Evolutionary conservation across 2,797 vertebrate species (phyloP).

Genomic region (Sebastes hopkinsi): DNA sequence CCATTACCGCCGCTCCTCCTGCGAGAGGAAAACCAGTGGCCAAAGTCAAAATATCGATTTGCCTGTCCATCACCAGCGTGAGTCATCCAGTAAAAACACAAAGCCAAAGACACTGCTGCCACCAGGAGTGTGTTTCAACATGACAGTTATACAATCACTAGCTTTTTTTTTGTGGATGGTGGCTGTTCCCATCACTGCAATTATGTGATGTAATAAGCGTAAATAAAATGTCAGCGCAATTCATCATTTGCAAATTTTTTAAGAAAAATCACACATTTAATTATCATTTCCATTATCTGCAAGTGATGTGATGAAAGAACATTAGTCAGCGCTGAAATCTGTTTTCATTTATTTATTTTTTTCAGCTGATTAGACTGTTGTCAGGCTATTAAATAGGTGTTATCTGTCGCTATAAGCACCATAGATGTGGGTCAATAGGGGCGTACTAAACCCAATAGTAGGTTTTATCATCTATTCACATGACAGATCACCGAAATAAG

Average conservation of each 20-base stretch:
- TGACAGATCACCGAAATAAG: too few species aligned
- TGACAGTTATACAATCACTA: slow-evolving; percentile 54
- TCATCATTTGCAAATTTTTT: neutral
- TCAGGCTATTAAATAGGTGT: too few species aligned
- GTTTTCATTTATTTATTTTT: neutral
- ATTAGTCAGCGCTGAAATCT: neutral
- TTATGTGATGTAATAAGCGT: slow-evolving; percentile 8
- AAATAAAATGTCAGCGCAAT: slow-evolving; percentile 1
- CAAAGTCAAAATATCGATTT: slow-evolving; percentile 86
- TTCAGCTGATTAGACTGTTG: too few species aligned
- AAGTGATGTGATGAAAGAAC: neutral
- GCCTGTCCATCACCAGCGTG: slow-evolving; percentile 73
- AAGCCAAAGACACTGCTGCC: slow-evolving; percentile 59
- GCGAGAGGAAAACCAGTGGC: slow-evolving; percentile 69
- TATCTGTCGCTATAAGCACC: too few species aligned
- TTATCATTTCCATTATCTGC: neutral
- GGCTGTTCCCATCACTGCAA: neutral
- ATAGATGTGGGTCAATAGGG: too few species aligned
- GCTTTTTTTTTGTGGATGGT: neutral
- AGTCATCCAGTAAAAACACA: slow-evolving; percentile 72
- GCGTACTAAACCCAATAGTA: too few species aligned
- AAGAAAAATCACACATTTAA: neutral
- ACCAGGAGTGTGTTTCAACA: slow-evolving; percentile 60
- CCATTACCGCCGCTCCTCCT: slow-evolving; percentile 78
- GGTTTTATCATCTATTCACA: too few species aligned